Evolutionary conservation across 2,888 invertebrate genomes (phyloP), one percentile per base, ranked within the genome.

Genomic region (Tenthredo distinguenda): DNA sequence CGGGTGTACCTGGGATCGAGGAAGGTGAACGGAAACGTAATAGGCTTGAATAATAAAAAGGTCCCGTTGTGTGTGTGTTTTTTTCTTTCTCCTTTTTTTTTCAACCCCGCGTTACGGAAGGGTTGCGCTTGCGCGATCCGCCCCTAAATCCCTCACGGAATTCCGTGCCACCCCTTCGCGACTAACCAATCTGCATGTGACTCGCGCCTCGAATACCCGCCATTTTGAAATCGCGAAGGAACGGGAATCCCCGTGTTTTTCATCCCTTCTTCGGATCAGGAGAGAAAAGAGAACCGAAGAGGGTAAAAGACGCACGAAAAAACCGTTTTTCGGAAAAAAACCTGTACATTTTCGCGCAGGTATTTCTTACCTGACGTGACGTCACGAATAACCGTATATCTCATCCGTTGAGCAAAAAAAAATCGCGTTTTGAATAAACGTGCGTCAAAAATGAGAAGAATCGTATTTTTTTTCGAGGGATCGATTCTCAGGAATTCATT

Each of bases 111-210:
- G 2, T 21, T 21, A 10, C 18, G 90, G 86, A 90, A 90, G 91
- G 90, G 90, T 90, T 89, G 88, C 84, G 93, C 93, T 93, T 89
- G 91, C 93, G 93, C 92, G 92, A 91, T 90, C 91, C 93, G 92
- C 93, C 92, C 92, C 91, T 88, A 89, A 87, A 87, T 85, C 62
- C 83, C 62, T 88, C 89, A 89, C 87, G 90, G 88, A 88, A 89
- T 88, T 87, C 89, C 89, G 10, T 31, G 31, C 83, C 43, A 71
- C 83, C 68, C 68, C 88, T 86, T 87, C 26, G 89, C 89, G 91
- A 90, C 90, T 86, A 91, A 89, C 92, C 92, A 93, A 93, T 93
- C 93, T 93, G 93, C 93, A 93, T 93, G 93, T 88, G 87, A 89
- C 87, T 86, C 88, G 87, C 88, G 86, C 47, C 47, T 83, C 72